phyloP scores from a whole-genome alignment of 2,888 invertebrate species.

The Lysandra bellargus region DNA sequence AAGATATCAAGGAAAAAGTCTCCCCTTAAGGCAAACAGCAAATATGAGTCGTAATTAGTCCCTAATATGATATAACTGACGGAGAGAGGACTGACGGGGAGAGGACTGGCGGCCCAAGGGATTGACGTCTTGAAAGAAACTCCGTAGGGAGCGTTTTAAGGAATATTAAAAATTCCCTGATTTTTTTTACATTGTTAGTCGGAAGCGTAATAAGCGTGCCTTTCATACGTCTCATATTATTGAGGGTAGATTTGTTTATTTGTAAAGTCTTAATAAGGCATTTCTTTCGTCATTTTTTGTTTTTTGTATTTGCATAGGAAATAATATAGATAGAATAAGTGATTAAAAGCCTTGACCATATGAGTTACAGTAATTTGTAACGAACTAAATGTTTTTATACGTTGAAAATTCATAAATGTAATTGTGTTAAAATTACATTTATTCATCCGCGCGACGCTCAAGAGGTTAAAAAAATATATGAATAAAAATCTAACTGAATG shows the following conservation, averaged over 20 bases:
- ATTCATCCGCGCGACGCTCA: no score
- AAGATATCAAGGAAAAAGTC: conserved; percentile 38
- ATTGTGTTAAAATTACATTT: not conserved
- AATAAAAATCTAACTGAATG: no score
- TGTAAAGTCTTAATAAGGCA: conserved; percentile 2
- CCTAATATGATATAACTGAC: conserved; percentile 56
- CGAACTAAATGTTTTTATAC: not conserved
- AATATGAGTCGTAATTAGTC: conserved; percentile 64
- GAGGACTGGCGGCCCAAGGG: conserved; percentile 46
- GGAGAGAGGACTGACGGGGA: conserved; percentile 41
- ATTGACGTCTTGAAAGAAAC: conserved; percentile 45
- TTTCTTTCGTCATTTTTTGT: not conserved
- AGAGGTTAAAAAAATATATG: not conserved
- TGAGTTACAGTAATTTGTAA: not conserved
- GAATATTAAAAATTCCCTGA: conserved; percentile 37
- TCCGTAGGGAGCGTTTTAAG: conserved; percentile 39
- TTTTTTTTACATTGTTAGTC: conserved; percentile 35
- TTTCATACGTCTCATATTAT: conserved; percentile 29
- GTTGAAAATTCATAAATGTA: not conserved
- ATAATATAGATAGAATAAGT: not conserved
- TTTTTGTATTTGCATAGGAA: not conserved
- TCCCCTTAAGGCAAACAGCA: conserved; percentile 52
- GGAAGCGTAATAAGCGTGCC: conserved; percentile 31
- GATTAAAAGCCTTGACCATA: not conserved
- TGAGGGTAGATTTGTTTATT: conserved; percentile 3